These are phyloP conservation scores for Heliconius eleuchia DNA, from an alignment of 1,140 invertebrate genomes.

Conservation along the genomic window DNA sequence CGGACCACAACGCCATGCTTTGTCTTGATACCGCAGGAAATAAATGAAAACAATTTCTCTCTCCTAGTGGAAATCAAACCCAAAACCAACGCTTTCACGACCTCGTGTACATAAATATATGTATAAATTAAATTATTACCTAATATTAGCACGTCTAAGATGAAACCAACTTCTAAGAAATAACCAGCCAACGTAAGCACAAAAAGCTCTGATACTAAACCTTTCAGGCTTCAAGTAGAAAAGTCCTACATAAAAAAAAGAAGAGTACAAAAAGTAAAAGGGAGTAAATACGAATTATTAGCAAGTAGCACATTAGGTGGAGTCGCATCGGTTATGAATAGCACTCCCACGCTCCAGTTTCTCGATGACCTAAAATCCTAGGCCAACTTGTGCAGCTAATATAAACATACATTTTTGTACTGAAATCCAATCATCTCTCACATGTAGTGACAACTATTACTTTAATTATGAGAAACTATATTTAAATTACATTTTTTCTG, in stretches of 20 bases:
- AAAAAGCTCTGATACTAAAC: not conserved
- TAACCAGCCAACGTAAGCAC: not conserved
- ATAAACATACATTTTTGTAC: conserved; percentile 23
- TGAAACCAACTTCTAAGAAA: not conserved
- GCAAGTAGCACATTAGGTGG: conserved; percentile 20
- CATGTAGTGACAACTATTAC: not conserved
- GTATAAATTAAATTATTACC: too few species aligned
- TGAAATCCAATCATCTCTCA: not conserved
- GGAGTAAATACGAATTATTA: conserved; percentile 4
- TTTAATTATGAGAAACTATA: not conserved
- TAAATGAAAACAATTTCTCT: too few species aligned
- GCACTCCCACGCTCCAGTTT: conserved; percentile 38
- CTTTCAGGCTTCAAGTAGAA: not conserved
- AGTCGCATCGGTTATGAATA: conserved; percentile 31
- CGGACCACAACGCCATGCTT: too few species aligned
- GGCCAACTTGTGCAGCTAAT: conserved; percentile 20
- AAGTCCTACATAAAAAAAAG: not conserved
- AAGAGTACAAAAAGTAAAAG: not conserved
- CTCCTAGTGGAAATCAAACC: too few species aligned
- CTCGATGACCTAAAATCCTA: conserved; percentile 36
- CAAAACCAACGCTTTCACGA: too few species aligned
- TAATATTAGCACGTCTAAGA: not conserved
- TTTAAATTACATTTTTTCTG: not conserved
- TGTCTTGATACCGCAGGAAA: too few species aligned
- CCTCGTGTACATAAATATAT: too few species aligned